These are phyloP conservation scores for Chionodraco myersi DNA, from an alignment of 2,113 vertebrate species.

Conservation along the genomic window DNA sequence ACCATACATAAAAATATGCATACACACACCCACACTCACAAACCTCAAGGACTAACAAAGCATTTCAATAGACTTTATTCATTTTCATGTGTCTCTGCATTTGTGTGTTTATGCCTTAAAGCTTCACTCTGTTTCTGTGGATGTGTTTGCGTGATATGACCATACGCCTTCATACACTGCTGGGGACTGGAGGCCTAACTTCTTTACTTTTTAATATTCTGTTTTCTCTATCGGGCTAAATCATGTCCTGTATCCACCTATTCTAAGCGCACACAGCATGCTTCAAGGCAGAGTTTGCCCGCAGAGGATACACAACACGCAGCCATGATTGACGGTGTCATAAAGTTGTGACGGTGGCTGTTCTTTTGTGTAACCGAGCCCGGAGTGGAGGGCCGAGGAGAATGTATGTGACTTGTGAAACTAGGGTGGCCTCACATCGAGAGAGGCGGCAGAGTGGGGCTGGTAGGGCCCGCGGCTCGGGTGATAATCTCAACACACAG, in stretches of 20 bases:
- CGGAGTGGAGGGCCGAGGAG: constrained; percentile 43
- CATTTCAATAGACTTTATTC: constrained; percentile 23
- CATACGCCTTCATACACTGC: constrained; percentile 12
- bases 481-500: constrained; percentile 61
- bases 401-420: constrained; percentile 62
- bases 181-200: constrained; percentile 52
- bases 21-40: constrained; percentile 4
- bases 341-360: constrained; percentile 71
- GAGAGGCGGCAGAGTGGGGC: constrained; percentile 38
- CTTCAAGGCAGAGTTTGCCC: constrained; percentile 50
- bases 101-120: constrained; percentile 29
- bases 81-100: constrained; percentile 32
- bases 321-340: constrained; percentile 76
- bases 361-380: constrained; percentile 59
- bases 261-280: constrained; percentile 40
- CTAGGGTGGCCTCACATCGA: constrained; percentile 57
- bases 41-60: constrained; percentile 39
- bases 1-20: constrained; percentile 19
- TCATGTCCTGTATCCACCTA: constrained; percentile 55
- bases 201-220: constrained; percentile 77
- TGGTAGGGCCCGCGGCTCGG: constrained; percentile 58
- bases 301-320: constrained; percentile 56
- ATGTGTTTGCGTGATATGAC: constrained; percentile 49
- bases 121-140: constrained; percentile 25
- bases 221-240: constrained; percentile 60